Percentiles rank a stretch among this genome's conserved stretches.
Evolutionary conservation across 1,140 invertebrate genomes (phyloP).

Genomic region (Bombus impatiens): DNA sequence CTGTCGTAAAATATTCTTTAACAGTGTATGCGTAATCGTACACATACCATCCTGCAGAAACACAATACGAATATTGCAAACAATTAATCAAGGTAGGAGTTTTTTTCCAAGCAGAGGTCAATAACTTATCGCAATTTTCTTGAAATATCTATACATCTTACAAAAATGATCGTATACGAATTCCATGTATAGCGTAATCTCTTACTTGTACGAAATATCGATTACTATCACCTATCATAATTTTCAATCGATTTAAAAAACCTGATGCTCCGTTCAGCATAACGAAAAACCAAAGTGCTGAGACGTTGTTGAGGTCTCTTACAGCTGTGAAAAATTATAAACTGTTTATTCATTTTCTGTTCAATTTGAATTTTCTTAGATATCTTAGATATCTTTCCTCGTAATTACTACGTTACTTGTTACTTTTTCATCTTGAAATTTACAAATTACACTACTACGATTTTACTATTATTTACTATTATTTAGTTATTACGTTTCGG

Average conservation of each 20-base stretch:
- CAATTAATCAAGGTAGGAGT: neutral
- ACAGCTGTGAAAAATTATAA: constrained; percentile 38
- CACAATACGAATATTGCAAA: neutral
- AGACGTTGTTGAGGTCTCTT: constrained; percentile 61
- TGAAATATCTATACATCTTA: neutral
- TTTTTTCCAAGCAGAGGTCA: too few species aligned
- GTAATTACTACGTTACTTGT: too few species aligned
- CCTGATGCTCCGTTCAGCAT: constrained; percentile 67
- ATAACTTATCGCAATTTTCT: neutral
- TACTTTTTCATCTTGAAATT: too few species aligned
- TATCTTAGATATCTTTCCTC: neutral
- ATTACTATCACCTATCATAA: constrained; percentile 53
- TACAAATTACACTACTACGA: too few species aligned
- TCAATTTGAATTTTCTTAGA: neutral
- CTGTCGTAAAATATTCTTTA: constrained; percentile 45
- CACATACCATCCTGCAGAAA: constrained; percentile 56
- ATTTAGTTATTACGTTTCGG: neutral
- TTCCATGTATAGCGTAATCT: too few species aligned
- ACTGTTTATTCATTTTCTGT: neutral
- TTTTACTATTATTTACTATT: neutral
- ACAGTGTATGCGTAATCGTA: constrained; percentile 45
- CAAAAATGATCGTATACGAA: too few species aligned
- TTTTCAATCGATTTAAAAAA: constrained; percentile 62
- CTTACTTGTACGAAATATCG: constrained; percentile 64
- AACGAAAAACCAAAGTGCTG: constrained; percentile 67